Conservation (phyloP, 2,888 invertebrate species). For the Platynereis dumerilii region DNA sequence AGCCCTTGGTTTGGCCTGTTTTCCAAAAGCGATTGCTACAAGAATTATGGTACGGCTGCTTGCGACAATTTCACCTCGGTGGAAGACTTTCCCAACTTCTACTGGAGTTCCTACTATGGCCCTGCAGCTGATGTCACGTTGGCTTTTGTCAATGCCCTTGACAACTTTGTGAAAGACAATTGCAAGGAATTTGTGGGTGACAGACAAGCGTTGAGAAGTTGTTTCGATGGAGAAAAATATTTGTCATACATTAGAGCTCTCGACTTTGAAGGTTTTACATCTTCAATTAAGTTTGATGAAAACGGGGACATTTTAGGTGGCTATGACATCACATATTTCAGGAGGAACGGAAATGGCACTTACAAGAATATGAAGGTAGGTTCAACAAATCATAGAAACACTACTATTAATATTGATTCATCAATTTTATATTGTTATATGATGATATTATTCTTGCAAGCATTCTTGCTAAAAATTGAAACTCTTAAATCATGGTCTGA, state of each 20-base stretch:
- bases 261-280: conserved; percentile 28
- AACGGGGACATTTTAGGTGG: conserved; percentile 46
- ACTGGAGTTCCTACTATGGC: conserved; percentile 28
- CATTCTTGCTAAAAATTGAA: too few species aligned
- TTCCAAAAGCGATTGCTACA: too few species aligned
- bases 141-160: conserved; percentile 43
- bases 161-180: conserved; percentile 38
- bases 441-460: too few species aligned
- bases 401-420: too few species aligned
- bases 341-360: not conserved
- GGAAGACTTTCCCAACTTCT: conserved; percentile 22
- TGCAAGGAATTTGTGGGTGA: conserved; percentile 37
- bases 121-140: conserved; percentile 44
- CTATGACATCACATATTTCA: conserved; percentile 28
- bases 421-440: too few species aligned
- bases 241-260: conserved; percentile 36
- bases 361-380: conserved; percentile 4
- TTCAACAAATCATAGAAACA: too few species aligned
- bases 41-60: not conserved
- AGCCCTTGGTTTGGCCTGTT: too few species aligned
- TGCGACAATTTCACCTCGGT: conserved; percentile 9
- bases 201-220: conserved; percentile 25
- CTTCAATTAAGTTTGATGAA: conserved; percentile 34
- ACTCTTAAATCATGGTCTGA: too few species aligned
- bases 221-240: conserved; percentile 37